Conservation (phyloP, 2,888 invertebrate genomes). For the Lasioglossum malachurum region DNA sequence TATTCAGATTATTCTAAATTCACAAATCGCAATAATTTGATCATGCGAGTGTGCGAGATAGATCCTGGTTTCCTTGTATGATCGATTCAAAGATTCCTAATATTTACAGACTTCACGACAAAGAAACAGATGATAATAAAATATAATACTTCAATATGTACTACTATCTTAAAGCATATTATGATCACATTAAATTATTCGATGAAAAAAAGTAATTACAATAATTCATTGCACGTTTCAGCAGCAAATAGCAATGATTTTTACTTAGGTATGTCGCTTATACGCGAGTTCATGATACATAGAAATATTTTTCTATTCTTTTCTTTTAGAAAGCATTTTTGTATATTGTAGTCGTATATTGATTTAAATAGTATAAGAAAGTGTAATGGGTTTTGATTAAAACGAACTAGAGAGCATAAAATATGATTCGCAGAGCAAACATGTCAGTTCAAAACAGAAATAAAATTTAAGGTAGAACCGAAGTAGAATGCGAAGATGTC, state of each 20-base stretch:
- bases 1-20: conserved; percentile 47
- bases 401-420: conserved; percentile 48
- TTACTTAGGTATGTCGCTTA: conserved; percentile 22
- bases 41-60: conserved; percentile 46
- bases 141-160: conserved; percentile 62
- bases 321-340: conserved; percentile 35
- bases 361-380: conserved; percentile 9
- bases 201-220: conserved; percentile 58
- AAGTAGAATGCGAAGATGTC: conserved; percentile 29
- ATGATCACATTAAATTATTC: conserved; percentile 71
- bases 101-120: conserved; percentile 55
- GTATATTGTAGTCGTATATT: conserved; percentile 5
- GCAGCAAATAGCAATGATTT: conserved; percentile 46
- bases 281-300: conserved; percentile 29
- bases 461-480: not conserved
- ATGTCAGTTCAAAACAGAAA: conserved; percentile 3
- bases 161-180: conserved; percentile 67
- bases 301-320: conserved; percentile 20
- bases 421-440: conserved; percentile 14
- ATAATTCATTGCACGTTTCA: conserved; percentile 62
- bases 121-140: conserved; percentile 60
- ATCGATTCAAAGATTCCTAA: conserved; percentile 44
- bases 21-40: conserved; percentile 49
- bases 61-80: conserved; percentile 26
- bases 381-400: conserved; percentile 19